Evolutionary conservation across 2,888 invertebrate species (phyloP).

Genomic region (Thereva unica): DNA sequence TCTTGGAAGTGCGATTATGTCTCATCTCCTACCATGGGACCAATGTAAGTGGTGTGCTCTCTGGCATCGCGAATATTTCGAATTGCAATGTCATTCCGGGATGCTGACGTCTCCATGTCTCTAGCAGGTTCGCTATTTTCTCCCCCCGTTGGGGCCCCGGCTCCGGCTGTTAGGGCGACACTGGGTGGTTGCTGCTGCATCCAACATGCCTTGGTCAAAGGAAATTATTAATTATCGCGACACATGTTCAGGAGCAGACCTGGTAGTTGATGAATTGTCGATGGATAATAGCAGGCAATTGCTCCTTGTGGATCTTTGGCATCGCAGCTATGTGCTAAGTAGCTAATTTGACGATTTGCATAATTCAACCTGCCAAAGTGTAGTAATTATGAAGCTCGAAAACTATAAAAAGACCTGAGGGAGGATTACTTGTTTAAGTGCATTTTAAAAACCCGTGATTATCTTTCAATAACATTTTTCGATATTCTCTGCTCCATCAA

Average conservation of each 20-base stretch:
- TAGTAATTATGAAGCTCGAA: no score
- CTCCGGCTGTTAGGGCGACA: not conserved
- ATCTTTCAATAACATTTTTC: no score
- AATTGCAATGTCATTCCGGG: slow-evolving; percentile 3
- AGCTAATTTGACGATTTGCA: no score
- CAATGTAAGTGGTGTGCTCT: slow-evolving; percentile 7
- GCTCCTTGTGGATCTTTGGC: no score
- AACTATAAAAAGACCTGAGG: no score
- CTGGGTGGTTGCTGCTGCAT: slow-evolving; percentile 8
- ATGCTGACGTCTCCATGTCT: not conserved
- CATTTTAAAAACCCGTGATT: no score
- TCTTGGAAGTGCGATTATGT: slow-evolving; percentile 18
- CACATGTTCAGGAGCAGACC: slow-evolving; percentile 34
- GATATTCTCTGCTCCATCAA: no score
- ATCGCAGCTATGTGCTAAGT: no score
- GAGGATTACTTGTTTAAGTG: no score
- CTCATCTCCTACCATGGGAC: not conserved
- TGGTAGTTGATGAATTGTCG: slow-evolving; percentile 27
- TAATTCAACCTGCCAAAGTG: no score
- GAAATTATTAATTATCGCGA: slow-evolving; percentile 41
- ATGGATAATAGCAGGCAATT: not conserved
- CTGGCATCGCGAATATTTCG: slow-evolving; percentile 1
- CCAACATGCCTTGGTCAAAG: slow-evolving; percentile 22
- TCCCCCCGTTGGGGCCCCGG: no score
- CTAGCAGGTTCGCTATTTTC: no score